Evolutionary conservation across 2,113 vertebrate species (phyloP).

Genomic region (Colistium nudipinnis): DNA sequence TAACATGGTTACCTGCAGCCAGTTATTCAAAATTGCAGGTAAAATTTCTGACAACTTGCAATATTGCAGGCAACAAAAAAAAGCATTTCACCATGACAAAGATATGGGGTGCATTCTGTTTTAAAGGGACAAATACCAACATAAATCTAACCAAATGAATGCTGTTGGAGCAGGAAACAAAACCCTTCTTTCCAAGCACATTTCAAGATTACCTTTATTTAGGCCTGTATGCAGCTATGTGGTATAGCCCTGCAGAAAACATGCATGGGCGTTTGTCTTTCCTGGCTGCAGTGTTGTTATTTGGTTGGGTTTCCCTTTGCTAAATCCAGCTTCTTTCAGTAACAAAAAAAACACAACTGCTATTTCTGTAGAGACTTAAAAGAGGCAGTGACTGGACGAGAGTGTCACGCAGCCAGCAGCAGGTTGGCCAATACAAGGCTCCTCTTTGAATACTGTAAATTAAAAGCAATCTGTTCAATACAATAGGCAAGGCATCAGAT

Average conservation of each 20-base stretch:
- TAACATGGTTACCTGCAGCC: too few species aligned
- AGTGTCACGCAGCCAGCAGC: constrained; percentile 28
- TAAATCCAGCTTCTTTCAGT: constrained; percentile 24
- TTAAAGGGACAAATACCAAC: neutral
- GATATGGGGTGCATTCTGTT: constrained; percentile 1
- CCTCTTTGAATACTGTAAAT: constrained; percentile 43
- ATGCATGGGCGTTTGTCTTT: neutral
- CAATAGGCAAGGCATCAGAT: constrained; percentile 2
- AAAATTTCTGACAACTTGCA: too few species aligned
- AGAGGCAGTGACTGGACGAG: constrained; percentile 35
- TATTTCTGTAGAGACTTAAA: constrained; percentile 23
- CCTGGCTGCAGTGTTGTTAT: constrained; percentile 26
- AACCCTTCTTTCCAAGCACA: constrained; percentile 36
- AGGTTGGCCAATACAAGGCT: constrained; percentile 51
- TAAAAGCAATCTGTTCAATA: constrained; percentile 32
- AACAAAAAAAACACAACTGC: constrained; percentile 26
- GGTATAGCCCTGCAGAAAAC: constrained; percentile 20
- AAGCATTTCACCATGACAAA: too few species aligned
- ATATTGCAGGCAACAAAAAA: too few species aligned
- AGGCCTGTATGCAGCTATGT: neutral
- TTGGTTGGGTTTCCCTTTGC: constrained; percentile 14
- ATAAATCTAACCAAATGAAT: constrained; percentile 4
- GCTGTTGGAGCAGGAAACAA: constrained; percentile 9
- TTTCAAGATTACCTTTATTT: constrained; percentile 40
- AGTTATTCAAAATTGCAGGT: too few species aligned